These are phyloP conservation scores for Lucinisca nassula DNA, from an alignment of 2,888 invertebrate genomes.

Conservation along the genomic window DNA sequence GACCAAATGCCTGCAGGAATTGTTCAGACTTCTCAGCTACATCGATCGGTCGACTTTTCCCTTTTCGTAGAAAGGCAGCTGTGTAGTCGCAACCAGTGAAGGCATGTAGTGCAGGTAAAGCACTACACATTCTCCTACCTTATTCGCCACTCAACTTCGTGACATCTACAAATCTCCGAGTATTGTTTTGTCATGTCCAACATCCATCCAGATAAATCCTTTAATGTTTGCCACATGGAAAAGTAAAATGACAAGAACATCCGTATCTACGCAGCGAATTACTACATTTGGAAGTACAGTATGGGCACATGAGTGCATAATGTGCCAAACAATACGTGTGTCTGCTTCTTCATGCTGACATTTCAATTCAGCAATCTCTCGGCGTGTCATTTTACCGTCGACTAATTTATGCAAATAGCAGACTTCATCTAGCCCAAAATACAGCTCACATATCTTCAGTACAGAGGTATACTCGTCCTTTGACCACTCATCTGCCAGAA, in stretches of 20 bases:
- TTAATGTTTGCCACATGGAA: too few species aligned
- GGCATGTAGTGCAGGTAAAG: neutral
- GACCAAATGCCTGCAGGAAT: neutral
- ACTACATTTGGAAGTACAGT: neutral
- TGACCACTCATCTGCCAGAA: constrained; percentile 13
- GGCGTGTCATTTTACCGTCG: neutral
- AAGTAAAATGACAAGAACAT: neutral
- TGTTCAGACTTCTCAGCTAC: neutral
- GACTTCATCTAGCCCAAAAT: neutral
- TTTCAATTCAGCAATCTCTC: neutral
- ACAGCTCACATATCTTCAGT: neutral
- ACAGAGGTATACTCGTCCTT: too few species aligned
- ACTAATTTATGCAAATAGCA: too few species aligned
- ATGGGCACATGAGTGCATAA: neutral
- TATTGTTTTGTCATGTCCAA: neutral
- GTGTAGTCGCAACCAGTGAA: neutral
- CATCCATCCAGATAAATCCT: too few species aligned
- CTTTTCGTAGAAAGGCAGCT: constrained; percentile 9
- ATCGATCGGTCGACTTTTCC: neutral
- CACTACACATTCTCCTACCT: neutral
- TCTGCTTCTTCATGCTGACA: neutral
- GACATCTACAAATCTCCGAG: neutral
- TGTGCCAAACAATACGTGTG: neutral
- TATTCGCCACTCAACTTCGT: neutral
- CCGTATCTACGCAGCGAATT: neutral